Conservation (phyloP, 1,140 invertebrate genomes). For the Trigoniulus corallinus region DNA sequence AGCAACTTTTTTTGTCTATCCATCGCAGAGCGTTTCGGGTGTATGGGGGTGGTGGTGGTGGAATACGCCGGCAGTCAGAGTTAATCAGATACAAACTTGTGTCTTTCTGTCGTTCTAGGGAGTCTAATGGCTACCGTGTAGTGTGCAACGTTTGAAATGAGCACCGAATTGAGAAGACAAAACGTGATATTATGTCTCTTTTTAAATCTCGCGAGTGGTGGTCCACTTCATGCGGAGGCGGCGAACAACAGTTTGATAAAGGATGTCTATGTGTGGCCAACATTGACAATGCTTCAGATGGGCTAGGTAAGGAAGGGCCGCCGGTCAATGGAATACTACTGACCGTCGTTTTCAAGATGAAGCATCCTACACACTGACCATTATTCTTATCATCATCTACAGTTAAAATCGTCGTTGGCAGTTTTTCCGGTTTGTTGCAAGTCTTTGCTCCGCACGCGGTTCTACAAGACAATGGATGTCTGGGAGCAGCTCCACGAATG, state of each 20-base stretch:
- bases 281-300: conserved; percentile 37
- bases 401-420: conserved; percentile 49
- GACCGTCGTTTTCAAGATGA: not conserved
- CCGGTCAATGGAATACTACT: not conserved
- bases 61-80: too few relatives aligned
- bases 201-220: conserved; percentile 64
- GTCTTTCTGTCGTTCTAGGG: too few relatives aligned
- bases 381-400: conserved; percentile 14
- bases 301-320: conserved; percentile 19
- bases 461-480: conserved; percentile 21
- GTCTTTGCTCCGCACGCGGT: conserved; percentile 41
- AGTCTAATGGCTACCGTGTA: too few relatives aligned
- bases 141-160: too few relatives aligned
- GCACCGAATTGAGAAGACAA: too few relatives aligned
- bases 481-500: conserved; percentile 33
- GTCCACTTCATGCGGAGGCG: conserved; percentile 41
- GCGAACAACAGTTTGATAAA: conserved; percentile 42
- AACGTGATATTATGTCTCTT: conserved; percentile 42
- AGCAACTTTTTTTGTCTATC: too few relatives aligned
- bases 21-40: too few relatives aligned
- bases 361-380: too few relatives aligned
- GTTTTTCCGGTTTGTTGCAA: conserved; percentile 46
- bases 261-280: conserved; percentile 41
- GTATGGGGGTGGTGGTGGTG: too few relatives aligned
- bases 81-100: too few relatives aligned